Evolutionary conservation across 2,797 vertebrate genomes (phyloP).

Genomic region (Falco peregrinus): DNA sequence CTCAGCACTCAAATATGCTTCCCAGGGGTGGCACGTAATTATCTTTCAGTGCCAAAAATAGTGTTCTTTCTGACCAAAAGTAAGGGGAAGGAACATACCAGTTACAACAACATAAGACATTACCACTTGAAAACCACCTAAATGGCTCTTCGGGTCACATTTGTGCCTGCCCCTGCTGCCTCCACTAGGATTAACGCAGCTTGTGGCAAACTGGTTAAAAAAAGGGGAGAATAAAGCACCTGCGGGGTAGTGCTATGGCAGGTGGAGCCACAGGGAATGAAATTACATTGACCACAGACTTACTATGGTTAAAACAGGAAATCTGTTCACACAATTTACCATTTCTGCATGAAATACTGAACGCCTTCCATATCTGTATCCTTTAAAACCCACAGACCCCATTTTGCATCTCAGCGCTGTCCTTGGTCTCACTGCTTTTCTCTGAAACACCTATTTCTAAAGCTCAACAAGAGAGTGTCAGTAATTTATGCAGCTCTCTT

Average conservation of each 20-base stretch:
- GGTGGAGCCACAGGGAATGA: background rate
- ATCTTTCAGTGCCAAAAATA: background rate
- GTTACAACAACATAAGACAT: background rate
- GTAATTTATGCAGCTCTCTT: background rate
- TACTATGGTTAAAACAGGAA: background rate
- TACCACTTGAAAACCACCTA: background rate
- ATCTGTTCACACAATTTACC: background rate
- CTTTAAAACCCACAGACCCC: background rate
- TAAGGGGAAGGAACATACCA: background rate
- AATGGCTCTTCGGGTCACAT: background rate
- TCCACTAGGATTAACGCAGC: background rate
- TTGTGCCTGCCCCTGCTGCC: background rate
- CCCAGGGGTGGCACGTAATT: background rate
- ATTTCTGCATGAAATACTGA: background rate
- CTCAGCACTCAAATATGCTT: background rate
- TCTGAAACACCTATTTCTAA: background rate
- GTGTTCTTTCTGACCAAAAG: background rate
- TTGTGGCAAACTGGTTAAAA: conserved; percentile 8
- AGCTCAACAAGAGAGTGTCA: background rate
- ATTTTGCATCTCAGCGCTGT: background rate
- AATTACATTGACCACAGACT: background rate
- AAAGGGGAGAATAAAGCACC: conserved; percentile 1
- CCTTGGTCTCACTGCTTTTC: background rate
- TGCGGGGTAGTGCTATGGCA: background rate
- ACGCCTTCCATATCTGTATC: background rate